Percentiles rank a stretch among this genome's conserved stretches.
These are phyloP conservation scores for Mythimna albipuncta DNA, from an alignment of 2,888 invertebrate species.

Conservation along the genomic window DNA sequence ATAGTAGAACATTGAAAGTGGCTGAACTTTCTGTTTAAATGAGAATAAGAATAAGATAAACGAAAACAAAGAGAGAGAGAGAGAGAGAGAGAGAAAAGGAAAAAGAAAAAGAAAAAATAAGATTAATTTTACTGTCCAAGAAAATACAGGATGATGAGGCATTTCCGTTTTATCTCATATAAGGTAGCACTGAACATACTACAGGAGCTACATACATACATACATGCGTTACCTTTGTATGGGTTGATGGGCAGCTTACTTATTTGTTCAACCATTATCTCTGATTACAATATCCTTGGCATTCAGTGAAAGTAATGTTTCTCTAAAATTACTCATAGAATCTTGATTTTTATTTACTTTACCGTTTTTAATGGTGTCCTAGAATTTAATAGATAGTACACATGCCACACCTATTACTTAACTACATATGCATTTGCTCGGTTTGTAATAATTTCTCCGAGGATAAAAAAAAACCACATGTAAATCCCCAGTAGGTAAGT, in stretches of 20 bases:
- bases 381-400: slow-evolving; percentile 6
- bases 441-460: not conserved
- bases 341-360: not conserved
- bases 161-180: too few species aligned
- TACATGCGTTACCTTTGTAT: not conserved
- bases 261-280: not conserved
- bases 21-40: too few species aligned
- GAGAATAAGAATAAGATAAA: too few species aligned
- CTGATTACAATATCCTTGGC: too few species aligned
- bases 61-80: too few species aligned
- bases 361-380: not conserved
- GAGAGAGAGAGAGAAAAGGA: too few species aligned
- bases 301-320: not conserved
- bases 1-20: too few species aligned
- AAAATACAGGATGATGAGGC: too few species aligned
- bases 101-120: too few species aligned
- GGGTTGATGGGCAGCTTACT: not conserved
- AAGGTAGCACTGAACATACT: too few species aligned
- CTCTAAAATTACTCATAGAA: not conserved
- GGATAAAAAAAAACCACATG: not conserved
- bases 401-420: not conserved
- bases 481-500: slow-evolving; percentile 1
- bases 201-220: too few species aligned
- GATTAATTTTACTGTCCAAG: too few species aligned
- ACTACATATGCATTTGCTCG: not conserved